Evolutionary conservation across 2,888 invertebrate genomes (phyloP).

Genomic region (Cecidostiba fungosa): DNA sequence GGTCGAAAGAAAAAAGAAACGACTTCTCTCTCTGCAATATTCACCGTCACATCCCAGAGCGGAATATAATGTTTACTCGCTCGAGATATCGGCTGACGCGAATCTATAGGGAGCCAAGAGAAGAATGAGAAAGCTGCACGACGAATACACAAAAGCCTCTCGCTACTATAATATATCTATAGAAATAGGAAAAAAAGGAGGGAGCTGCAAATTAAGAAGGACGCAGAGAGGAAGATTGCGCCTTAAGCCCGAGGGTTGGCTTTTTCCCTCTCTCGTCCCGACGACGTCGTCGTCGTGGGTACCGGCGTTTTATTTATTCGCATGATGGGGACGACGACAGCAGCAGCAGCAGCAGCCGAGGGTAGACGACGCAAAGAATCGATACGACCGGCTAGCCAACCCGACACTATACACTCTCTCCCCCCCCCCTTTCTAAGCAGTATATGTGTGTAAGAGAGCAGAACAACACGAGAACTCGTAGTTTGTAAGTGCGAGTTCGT

Average conservation of each 20-base stretch:
- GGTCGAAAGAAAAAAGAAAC: not conserved
- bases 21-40: not conserved
- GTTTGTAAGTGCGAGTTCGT: not conserved
- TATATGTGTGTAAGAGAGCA: no score
- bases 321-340: constrained; percentile 55
- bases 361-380: constrained; percentile 32
- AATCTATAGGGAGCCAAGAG: constrained; percentile 19
- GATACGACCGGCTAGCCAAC: constrained; percentile 42
- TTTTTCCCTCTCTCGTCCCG: constrained; percentile 31
- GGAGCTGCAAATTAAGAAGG: constrained; percentile 53
- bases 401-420: constrained; percentile 8
- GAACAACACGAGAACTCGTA: not conserved
- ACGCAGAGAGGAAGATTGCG: constrained; percentile 41
- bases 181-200: constrained; percentile 19
- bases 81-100: constrained; percentile 5
- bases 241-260: constrained; percentile 55
- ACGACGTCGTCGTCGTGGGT: constrained; percentile 48
- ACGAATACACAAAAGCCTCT: not conserved
- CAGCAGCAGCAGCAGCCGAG: constrained; percentile 3
- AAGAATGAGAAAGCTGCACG: not conserved
- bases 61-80: constrained; percentile 22
- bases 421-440: not conserved
- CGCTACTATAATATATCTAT: no score
- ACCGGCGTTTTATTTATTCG: constrained; percentile 66
- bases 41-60: not conserved